Percentiles rank a stretch among this genome's conserved stretches.
Conservation (phyloP, 2,888 invertebrate genomes). For the Sphaeridia pumilis region DNA sequence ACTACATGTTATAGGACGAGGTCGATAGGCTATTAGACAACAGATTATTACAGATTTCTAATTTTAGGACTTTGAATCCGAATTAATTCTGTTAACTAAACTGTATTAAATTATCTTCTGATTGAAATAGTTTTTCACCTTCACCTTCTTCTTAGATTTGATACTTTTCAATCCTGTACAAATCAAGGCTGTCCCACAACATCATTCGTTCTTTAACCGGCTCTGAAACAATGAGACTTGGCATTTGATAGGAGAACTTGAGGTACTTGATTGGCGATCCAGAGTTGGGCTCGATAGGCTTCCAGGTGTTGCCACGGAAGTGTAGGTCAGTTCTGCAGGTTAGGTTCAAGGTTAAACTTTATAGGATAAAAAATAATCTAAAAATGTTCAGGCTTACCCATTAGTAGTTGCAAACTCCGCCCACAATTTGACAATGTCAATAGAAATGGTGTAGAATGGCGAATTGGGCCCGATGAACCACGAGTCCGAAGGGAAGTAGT, state of each 20-base stretch:
- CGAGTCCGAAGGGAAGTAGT: not conserved
- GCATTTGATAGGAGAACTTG: not conserved
- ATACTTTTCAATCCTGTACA: constrained; percentile 1
- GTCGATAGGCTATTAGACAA: too few species aligned
- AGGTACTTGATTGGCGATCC: not conserved
- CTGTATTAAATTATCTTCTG: too few species aligned
- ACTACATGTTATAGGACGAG: too few species aligned
- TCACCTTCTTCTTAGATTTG: too few species aligned
- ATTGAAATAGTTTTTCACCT: too few species aligned
- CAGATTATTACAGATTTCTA: too few species aligned
- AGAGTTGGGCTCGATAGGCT: not conserved
- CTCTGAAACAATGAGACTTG: not conserved
- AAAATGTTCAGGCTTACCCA: too few species aligned
- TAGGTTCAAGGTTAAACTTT: not conserved
- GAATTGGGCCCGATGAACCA: not conserved
- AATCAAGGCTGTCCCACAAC: constrained; percentile 1
- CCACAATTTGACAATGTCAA: not conserved
- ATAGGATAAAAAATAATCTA: not conserved
- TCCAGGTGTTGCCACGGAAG: not conserved
- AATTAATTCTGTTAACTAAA: too few species aligned
- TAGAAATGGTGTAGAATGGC: not conserved
- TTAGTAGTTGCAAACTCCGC: not conserved
- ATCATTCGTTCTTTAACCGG: not conserved
- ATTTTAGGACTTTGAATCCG: too few species aligned
- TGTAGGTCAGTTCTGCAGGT: not conserved